Evolutionary conservation across 2,113 vertebrate genomes (phyloP).

Genomic region (Scophthalmus maximus): DNA sequence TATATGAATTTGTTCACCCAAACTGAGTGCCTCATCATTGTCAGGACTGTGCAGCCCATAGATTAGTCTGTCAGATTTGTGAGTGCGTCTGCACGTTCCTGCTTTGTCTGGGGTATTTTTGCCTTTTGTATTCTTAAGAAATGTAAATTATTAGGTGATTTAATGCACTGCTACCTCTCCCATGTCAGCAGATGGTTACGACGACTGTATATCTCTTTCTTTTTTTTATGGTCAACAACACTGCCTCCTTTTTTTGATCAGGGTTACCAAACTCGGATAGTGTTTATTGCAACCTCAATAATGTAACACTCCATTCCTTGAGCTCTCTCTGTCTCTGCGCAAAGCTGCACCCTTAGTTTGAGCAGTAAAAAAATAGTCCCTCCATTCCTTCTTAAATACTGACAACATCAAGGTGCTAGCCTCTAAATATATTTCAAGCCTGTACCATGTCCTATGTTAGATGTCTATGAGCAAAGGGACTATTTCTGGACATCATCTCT

Average conservation of each 20-base stretch:
- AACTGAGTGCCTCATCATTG: conserved; percentile 56
- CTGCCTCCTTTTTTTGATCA: too few relatives aligned
- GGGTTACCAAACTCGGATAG: neutral
- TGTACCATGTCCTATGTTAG: conserved; percentile 17
- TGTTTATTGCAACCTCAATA: neutral
- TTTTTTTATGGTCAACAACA: too few relatives aligned
- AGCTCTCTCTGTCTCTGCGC: neutral
- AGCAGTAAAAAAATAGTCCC: neutral
- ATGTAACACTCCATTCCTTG: too few relatives aligned
- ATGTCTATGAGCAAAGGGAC: conserved; percentile 5
- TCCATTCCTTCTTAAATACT: neutral
- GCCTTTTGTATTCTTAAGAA: too few relatives aligned
- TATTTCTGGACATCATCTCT: conserved; percentile 22
- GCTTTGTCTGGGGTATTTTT: neutral
- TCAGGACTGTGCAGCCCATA: conserved; percentile 25
- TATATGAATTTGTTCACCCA: conserved; percentile 58
- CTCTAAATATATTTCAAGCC: conserved; percentile 3
- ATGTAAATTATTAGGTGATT: too few relatives aligned
- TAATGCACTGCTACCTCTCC: too few relatives aligned
- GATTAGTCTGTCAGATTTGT: conserved; percentile 48
- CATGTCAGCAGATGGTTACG: neutral
- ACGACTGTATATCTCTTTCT: too few relatives aligned
- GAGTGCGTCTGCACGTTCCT: neutral
- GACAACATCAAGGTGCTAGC: conserved; percentile 3
- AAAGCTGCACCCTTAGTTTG: neutral